A percentile compares a stretch with the other conserved stretches of the same genome.
Evolutionary conservation across 2,888 invertebrate species (phyloP).

Genomic region (Hybos culiciformis): DNA sequence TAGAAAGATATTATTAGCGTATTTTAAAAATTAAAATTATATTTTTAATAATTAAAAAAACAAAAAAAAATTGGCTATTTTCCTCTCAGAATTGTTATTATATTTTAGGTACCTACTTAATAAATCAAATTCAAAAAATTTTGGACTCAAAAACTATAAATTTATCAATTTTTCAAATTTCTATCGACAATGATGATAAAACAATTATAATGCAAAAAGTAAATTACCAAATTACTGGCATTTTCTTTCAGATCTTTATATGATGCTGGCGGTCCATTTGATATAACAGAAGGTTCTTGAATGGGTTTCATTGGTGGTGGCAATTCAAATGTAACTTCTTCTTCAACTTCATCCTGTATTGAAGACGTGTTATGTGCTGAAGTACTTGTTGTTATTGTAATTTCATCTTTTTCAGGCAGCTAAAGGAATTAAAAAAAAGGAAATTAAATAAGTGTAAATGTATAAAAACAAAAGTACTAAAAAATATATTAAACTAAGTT

Average conservation of each 20-base stretch:
- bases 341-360: slow-evolving; percentile 44
- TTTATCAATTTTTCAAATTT: too few species aligned
- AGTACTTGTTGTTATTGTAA: slow-evolving; percentile 17
- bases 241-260: slow-evolving; percentile 40
- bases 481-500: neutral
- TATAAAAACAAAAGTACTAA: neutral
- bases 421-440: slow-evolving; percentile 8
- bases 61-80: slow-evolving; percentile 4
- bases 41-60: neutral
- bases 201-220: too few species aligned
- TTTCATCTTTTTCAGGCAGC: too few species aligned
- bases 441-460: slow-evolving; percentile 9
- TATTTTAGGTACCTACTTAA: neutral
- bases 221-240: slow-evolving; percentile 44
- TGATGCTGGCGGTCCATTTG: slow-evolving; percentile 33
- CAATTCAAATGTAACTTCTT: slow-evolving; percentile 67
- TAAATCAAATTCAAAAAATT: neutral
- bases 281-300: slow-evolving; percentile 44
- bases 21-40: neutral
- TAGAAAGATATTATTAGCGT: slow-evolving; percentile 7
- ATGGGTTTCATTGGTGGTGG: slow-evolving; percentile 96
- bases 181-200: slow-evolving; percentile 14
- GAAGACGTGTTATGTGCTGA: slow-evolving; percentile 8
- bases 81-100: too few species aligned
- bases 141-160: too few species aligned